Base-by-base conservation (phyloP, 2,888 invertebrate genomes). In the Exephanes ischioxanthus region DNA sequence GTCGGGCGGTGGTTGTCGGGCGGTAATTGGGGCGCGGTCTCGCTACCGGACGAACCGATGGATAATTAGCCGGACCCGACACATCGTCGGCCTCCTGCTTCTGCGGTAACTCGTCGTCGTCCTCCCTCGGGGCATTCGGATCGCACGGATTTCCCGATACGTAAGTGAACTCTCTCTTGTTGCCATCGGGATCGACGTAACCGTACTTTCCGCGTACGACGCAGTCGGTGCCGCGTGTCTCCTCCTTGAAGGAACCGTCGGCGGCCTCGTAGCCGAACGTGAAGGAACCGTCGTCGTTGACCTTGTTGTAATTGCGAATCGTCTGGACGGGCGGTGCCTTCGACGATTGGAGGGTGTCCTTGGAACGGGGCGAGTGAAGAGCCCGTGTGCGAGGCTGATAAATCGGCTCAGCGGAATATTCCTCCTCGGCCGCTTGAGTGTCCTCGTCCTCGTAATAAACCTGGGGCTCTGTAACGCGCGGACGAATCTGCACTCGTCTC, bases 141-240 rank as follows among this genome's bases (percentile, higher is more conserved):
- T 97, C 97, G 92, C 97, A 97, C 0, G 97, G 97, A 93, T 97
- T 97, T 26, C 97, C 97, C 33, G 97, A 97, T 0, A 97, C 97
- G 94, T 98, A 98, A 5, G 97, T 97, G 94, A 98, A 97, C 94
- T 98, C 97, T 88, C 97, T 94, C 91, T 97, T 97, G 94, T 97
- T 97, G 89, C 98, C 98, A 89, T 97, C 97, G 0, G 97, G 97
- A 94, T 98, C 98, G 14, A 98, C 95, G 94, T 98, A 98, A 30
- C 98, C 98, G 94, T 98, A 98, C 93, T 97, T 97, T 76, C 98
- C 98, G 84, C 97, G 95, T 5, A 97, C 97, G 0, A 98, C 97
- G 93, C 97, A 98, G 94, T 98, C 97, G 0, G 97, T 97, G 70
- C 97, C 97, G 83, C 97, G 94, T 3, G 97, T 97, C 93, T 98